These are phyloP conservation scores for Emmelina monodactyla DNA, from an alignment of 2,888 invertebrate genomes.

Conservation along the genomic window DNA sequence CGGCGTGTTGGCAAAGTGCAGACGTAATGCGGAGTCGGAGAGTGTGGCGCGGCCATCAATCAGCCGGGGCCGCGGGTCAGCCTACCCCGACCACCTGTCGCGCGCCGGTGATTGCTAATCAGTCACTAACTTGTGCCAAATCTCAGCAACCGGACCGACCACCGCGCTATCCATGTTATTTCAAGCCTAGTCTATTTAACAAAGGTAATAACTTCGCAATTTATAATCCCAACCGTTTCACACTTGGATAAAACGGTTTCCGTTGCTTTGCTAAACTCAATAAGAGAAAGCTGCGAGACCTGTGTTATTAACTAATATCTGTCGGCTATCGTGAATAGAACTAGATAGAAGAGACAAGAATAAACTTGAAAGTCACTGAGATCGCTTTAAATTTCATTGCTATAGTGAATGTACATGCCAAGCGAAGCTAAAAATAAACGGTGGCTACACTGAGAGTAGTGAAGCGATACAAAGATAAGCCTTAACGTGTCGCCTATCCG, in stretches of 20 bases:
- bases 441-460: slow-evolving; percentile 46
- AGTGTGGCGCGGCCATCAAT: slow-evolving; percentile 42
- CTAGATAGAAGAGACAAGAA: too few relatives aligned
- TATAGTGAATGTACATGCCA: slow-evolving; percentile 52
- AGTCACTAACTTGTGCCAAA: slow-evolving; percentile 61
- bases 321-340: too few relatives aligned
- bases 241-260: too few relatives aligned
- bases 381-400: slow-evolving; percentile 55
- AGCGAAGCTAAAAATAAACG: slow-evolving; percentile 58
- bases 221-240: too few relatives aligned
- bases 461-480: slow-evolving; percentile 53
- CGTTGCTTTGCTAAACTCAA: too few relatives aligned
- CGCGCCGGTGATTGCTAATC: slow-evolving; percentile 58
- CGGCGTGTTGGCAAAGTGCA: slow-evolving; percentile 18
- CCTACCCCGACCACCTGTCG: slow-evolving; percentile 54
- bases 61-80: slow-evolving; percentile 46
- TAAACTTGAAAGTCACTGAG: slow-evolving; percentile 31
- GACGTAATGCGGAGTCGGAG: slow-evolving; percentile 32
- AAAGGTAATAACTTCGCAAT: slow-evolving; percentile 36
- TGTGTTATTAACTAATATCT: too few relatives aligned
- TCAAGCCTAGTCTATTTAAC: too few relatives aligned
- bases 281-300: too few relatives aligned
- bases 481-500: too few relatives aligned
- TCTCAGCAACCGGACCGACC: slow-evolving; percentile 46
- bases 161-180: slow-evolving; percentile 41